Percentiles rank a stretch among this genome's conserved stretches.
These are phyloP conservation scores for Fulmarus glacialis DNA, from an alignment of 2,113 vertebrate species.

Conservation along the genomic window DNA sequence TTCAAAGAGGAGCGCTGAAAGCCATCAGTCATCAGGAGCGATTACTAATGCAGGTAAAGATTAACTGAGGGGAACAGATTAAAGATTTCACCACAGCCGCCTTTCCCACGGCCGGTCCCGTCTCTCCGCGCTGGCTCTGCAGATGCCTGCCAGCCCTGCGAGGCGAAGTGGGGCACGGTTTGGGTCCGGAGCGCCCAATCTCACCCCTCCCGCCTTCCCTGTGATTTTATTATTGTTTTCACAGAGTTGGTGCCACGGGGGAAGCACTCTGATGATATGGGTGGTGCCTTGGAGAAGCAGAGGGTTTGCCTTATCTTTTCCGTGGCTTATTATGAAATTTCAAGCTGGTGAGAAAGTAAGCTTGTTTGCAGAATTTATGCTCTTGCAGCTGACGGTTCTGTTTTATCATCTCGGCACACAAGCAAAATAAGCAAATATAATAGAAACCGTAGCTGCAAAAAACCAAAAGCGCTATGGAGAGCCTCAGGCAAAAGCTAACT, in stretches of 20 bases:
- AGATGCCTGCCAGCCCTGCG: background rate
- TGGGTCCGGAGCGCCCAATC: fast-evolving
- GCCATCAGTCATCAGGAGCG: fast-evolving
- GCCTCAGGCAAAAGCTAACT: background rate
- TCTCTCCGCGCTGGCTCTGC: background rate
- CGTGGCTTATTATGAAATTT: background rate
- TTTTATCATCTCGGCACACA: fast-evolving
- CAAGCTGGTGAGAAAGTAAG: background rate
- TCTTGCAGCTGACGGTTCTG: background rate
- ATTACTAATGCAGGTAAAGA: too few relatives aligned
- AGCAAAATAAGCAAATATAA: background rate
- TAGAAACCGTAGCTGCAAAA: background rate
- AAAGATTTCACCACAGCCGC: fast-evolving
- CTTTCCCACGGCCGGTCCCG: fast-evolving
- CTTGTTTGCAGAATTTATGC: background rate
- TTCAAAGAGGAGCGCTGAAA: background rate
- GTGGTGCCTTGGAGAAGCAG: background rate
- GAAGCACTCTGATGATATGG: background rate
- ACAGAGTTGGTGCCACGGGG: fast-evolving
- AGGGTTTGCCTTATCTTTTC: background rate
- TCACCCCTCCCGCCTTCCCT: background rate
- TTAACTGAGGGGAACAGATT: background rate
- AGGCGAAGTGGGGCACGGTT: background rate
- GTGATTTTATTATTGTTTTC: background rate
- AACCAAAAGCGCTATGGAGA: fast-evolving